Evolutionary conservation across 2,888 invertebrate genomes (phyloP).

Genomic region (Pyrochroa serraticornis): DNA sequence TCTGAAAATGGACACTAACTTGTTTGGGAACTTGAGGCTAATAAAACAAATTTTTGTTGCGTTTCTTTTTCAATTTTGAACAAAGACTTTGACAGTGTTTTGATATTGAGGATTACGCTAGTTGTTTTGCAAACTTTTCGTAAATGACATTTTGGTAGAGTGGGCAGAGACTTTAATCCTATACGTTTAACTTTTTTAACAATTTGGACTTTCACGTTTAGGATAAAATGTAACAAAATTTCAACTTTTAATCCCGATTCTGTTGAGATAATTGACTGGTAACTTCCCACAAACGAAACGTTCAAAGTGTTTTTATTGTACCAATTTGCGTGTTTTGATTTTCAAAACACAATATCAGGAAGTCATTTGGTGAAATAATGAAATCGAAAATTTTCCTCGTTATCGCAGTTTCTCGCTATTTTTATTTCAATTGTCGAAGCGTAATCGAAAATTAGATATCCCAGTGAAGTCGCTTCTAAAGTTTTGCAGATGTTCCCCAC

Average conservation of each 20-base stretch:
- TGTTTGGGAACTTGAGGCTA: no score
- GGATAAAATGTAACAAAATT: no score
- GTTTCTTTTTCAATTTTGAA: no score
- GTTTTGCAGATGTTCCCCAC: slow-evolving; percentile 14
- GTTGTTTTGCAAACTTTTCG: background rate
- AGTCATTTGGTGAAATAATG: background rate
- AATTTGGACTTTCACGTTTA: background rate
- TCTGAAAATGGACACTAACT: no score
- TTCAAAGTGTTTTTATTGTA: slow-evolving; percentile 12
- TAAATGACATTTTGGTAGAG: background rate
- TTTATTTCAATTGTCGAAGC: background rate
- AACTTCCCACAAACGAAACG: slow-evolving; percentile 3
- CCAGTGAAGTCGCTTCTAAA: slow-evolving; percentile 11
- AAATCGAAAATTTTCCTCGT: background rate
- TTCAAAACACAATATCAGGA: background rate
- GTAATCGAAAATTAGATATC: background rate
- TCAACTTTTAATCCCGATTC: slow-evolving; percentile 1
- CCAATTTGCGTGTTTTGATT: slow-evolving; percentile 11
- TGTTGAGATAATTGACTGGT: slow-evolving; percentile 18
- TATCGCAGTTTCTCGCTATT: background rate
- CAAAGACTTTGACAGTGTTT: no score
- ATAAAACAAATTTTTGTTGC: no score
- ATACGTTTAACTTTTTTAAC: background rate
- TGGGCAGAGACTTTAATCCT: background rate
- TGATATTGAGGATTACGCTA: no score